Evolutionary conservation across 2,797 vertebrate genomes (phyloP).

Genomic region (Ficedula albicollis): DNA sequence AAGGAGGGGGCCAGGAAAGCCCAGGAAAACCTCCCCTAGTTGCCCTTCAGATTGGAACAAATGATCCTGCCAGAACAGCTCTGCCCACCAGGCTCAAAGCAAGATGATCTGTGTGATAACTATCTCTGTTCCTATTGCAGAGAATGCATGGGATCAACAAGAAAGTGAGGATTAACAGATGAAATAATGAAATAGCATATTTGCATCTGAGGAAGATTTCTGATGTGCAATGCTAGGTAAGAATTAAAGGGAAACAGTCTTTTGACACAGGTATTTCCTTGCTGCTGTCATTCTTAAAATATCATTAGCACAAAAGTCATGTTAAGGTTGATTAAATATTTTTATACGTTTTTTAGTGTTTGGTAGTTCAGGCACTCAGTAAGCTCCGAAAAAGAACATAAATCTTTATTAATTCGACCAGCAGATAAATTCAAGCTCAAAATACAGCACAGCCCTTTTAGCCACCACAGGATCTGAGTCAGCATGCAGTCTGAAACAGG

Average conservation of each 20-base stretch:
- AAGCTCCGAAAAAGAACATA: not conserved
- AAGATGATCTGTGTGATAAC: not conserved
- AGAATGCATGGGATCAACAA: not conserved
- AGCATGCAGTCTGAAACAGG: accelerated
- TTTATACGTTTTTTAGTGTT: not conserved
- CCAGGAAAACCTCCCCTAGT: not conserved
- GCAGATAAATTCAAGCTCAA: not conserved
- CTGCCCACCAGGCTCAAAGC: not conserved
- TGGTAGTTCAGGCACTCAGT: not conserved
- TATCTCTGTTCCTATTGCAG: not conserved
- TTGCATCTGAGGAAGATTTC: not conserved
- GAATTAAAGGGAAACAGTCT: not conserved
- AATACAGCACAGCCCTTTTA: not conserved
- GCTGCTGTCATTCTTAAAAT: not conserved
- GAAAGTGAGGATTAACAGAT: not conserved
- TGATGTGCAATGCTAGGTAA: not conserved
- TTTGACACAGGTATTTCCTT: not conserved
- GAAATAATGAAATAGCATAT: not conserved
- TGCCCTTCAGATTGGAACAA: not conserved
- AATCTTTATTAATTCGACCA: not conserved
- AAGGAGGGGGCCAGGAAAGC: not conserved
- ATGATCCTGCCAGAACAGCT: not conserved
- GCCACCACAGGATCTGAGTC: not conserved
- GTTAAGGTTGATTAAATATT: not conserved
- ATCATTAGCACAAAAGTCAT: not conserved